Evolutionary conservation across 2,888 invertebrate genomes (phyloP).

Genomic region (Campoplex capitator): DNA sequence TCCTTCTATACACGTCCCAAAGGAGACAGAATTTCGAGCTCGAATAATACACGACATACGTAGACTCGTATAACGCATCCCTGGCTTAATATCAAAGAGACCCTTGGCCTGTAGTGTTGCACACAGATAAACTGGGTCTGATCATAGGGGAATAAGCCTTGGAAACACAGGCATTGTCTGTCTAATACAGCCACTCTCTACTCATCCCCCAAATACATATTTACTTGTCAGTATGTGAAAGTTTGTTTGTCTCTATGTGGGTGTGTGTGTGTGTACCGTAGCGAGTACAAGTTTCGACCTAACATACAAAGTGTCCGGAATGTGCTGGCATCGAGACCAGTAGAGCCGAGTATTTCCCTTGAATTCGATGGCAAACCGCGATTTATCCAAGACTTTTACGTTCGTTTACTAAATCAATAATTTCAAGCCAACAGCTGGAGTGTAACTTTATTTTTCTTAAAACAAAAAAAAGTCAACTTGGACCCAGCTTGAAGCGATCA

Average conservation of each 20-base stretch:
- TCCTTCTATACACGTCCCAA: slow-evolving; percentile 14
- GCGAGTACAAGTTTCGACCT: slow-evolving; percentile 5
- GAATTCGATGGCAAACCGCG: too few relatives aligned
- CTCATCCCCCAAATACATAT: slow-evolving; percentile 6
- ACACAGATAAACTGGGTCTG: slow-evolving; percentile 47
- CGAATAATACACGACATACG: slow-evolving; percentile 16
- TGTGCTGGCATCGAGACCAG: too few relatives aligned
- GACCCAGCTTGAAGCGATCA: too few relatives aligned
- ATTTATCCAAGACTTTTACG: too few relatives aligned
- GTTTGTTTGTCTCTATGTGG: background rate
- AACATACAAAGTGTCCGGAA: background rate
- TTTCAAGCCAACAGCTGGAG: too few relatives aligned
- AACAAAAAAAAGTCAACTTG: too few relatives aligned
- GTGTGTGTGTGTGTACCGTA: slow-evolving; percentile 24
- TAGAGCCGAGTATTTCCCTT: too few relatives aligned
- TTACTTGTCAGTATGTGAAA: background rate
- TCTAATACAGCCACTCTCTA: slow-evolving; percentile 38
- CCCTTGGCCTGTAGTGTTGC: slow-evolving; percentile 44
- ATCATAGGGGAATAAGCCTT: slow-evolving; percentile 53
- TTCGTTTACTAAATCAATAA: too few relatives aligned
- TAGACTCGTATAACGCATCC: slow-evolving; percentile 40
- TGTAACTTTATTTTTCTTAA: too few relatives aligned
- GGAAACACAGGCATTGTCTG: slow-evolving; percentile 60
- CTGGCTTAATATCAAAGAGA: slow-evolving; percentile 61
- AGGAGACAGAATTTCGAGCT: slow-evolving; percentile 35